Conservation (phyloP, 2,888 invertebrate genomes). For the Zaprionus lineosus region DNA sequence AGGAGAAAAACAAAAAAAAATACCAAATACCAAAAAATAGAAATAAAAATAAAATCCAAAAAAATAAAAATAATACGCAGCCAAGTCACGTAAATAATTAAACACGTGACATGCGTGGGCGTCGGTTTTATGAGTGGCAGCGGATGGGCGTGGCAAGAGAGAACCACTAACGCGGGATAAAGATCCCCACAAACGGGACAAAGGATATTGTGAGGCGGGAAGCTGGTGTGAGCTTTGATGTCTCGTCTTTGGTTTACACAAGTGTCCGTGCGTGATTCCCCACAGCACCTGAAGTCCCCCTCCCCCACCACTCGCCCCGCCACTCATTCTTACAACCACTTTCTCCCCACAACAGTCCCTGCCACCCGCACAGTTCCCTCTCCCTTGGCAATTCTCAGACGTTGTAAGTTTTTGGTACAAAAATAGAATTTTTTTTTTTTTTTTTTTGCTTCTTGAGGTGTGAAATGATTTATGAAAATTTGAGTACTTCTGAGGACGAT, state of each 20-base stretch:
- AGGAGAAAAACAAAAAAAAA: conserved; percentile 2
- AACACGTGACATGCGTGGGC: conserved; percentile 83
- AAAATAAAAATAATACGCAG: conserved; percentile 63
- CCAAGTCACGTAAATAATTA: conserved; percentile 84
- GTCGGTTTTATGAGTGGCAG: conserved; percentile 47
- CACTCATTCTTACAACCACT: too few relatives aligned
- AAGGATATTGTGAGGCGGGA: neutral
- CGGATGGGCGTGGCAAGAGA: neutral
- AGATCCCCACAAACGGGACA: neutral
- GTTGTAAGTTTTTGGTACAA: conserved; percentile 6
- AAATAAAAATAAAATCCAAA: neutral
- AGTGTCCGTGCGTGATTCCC: conserved; percentile 63
- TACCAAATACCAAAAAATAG: too few relatives aligned
- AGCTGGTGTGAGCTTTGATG: conserved; percentile 29
- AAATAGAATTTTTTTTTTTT: too few relatives aligned
- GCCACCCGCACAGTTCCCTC: too few relatives aligned
- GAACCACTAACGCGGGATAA: too few relatives aligned
- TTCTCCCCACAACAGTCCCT: too few relatives aligned
- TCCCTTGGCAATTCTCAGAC: too few relatives aligned
- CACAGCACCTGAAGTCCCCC: conserved; percentile 10
- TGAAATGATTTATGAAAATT: too few relatives aligned
- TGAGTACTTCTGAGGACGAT: too few relatives aligned
- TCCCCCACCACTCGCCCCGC: too few relatives aligned
- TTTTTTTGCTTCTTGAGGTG: too few relatives aligned
- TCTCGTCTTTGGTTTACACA: conserved; percentile 41